Evolutionary conservation across 2,888 invertebrate species (phyloP).

Genomic region (Pegoplata infirma): DNA sequence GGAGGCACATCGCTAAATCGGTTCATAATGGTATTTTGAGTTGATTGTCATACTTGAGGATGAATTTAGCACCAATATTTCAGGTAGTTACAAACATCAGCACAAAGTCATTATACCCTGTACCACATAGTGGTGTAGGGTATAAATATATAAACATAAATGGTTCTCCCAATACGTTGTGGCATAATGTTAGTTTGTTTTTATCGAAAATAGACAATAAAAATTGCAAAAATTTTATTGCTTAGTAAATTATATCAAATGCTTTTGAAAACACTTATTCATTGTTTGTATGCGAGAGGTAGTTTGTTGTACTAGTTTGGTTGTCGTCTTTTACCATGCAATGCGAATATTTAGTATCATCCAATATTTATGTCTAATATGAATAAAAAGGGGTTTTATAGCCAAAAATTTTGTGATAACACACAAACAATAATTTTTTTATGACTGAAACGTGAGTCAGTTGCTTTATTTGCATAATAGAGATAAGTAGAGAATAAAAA

Average conservation of each 20-base stretch:
- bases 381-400: conserved; percentile 45
- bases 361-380: conserved; percentile 13
- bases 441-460: conserved; percentile 57
- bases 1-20: no score
- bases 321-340: no score
- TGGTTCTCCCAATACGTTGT: no score
- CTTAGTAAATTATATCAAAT: conserved; percentile 52
- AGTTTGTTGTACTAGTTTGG: no score
- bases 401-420: conserved; percentile 53
- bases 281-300: background rate
- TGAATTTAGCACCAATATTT: no score
- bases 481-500: conserved; percentile 29
- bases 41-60: no score
- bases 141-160: no score
- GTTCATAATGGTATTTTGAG: no score
- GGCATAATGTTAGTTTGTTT: conserved; percentile 14
- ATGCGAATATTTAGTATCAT: background rate
- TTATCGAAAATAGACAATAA: conserved; percentile 49
- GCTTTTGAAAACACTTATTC: conserved; percentile 26
- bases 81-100: no score
- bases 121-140: background rate
- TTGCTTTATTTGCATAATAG: conserved; percentile 37
- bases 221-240: conserved; percentile 55
- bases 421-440: conserved; percentile 33
- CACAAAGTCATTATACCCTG: no score